Conservation (phyloP, 1,140 invertebrate genomes). For the Trinorchestia longiramus region DNA sequence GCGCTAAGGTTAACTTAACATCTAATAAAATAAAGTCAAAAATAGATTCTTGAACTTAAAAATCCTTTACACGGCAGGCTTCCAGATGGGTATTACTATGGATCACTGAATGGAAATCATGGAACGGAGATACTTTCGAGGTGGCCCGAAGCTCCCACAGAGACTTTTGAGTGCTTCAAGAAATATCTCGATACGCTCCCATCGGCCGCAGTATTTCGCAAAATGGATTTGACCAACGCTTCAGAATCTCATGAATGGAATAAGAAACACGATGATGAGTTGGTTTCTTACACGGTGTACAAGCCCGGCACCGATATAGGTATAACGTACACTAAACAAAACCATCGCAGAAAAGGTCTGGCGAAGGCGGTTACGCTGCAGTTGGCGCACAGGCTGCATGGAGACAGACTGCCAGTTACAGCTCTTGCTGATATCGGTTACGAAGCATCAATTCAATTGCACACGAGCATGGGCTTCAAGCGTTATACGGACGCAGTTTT, state of each 20-base stretch:
- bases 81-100: conserved; percentile 17
- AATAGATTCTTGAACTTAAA: background rate
- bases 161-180: background rate
- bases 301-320: background rate
- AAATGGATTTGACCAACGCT: background rate
- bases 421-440: background rate
- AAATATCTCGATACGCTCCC: background rate
- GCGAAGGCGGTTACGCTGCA: background rate
- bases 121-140: background rate
- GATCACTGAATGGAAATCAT: background rate
- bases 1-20: background rate
- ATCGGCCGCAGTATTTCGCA: background rate
- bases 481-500: background rate
- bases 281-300: background rate
- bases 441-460: background rate
- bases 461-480: background rate
- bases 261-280: background rate
- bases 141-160: background rate
- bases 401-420: background rate
- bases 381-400: background rate
- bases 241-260: background rate
- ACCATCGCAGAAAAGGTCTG: background rate
- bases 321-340: background rate
- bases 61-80: background rate
- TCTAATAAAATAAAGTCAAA: background rate